phyloP scores from a whole-genome alignment of 2,888 invertebrate species.

The Carcina quercana region DNA sequence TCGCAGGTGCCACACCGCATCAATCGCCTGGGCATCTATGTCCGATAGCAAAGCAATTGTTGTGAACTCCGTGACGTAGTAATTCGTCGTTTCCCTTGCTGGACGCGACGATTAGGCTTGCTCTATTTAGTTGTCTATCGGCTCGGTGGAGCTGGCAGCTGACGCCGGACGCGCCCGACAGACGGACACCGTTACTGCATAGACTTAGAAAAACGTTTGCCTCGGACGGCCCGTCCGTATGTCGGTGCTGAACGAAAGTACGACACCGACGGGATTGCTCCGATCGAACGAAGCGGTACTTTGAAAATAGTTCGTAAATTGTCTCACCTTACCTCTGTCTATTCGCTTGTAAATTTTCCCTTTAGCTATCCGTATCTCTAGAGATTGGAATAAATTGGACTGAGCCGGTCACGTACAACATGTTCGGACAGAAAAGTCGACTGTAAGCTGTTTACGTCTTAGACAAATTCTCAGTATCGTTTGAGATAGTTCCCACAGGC shows the following conservation, averaged over 20 bases:
- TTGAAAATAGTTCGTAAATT: conserved; percentile 32
- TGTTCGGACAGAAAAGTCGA: conserved; percentile 3
- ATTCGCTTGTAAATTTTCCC: no score
- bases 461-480: conserved; percentile 12
- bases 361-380: conserved; percentile 14
- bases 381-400: conserved; percentile 25
- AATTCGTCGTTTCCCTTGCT: conserved; percentile 70
- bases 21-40: conserved; percentile 35
- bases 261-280: conserved; percentile 41
- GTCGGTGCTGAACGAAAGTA: conserved; percentile 37
- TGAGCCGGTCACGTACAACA: conserved; percentile 24
- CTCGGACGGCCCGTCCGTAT: conserved; percentile 36
- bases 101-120: conserved; percentile 67
- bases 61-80: conserved; percentile 61
- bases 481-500: conserved; percentile 41
- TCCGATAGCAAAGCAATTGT: conserved; percentile 57
- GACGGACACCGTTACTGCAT: conserved; percentile 67
- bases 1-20: conserved; percentile 33
- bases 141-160: conserved; percentile 61
- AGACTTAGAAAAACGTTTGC: conserved; percentile 72
- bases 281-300: conserved; percentile 38
- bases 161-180: conserved; percentile 62
- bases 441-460: conserved; percentile 17
- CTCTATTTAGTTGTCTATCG: conserved; percentile 72
- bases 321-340: conserved; percentile 31